phyloP scores from a whole-genome alignment of 1,140 invertebrate genomes.

The Heliconius melpomene region DNA sequence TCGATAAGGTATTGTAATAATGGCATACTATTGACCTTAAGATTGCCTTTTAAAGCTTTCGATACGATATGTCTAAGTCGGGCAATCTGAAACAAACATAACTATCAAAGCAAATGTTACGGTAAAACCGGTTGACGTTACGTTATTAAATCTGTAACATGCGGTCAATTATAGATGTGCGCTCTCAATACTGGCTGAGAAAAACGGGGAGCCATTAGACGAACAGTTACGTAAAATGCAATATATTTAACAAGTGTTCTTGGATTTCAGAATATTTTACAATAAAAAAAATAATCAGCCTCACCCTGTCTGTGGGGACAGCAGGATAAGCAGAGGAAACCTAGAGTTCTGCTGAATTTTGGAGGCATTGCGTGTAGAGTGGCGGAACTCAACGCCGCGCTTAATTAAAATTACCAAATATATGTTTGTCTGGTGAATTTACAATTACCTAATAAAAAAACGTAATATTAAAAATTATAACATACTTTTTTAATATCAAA shows the following conservation, averaged over 20 bases:
- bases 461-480: neutral
- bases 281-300: too few relatives aligned
- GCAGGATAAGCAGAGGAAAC: too few relatives aligned
- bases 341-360: too few relatives aligned
- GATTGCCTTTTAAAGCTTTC: constrained; percentile 24
- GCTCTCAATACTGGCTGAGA: constrained; percentile 53
- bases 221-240: constrained; percentile 71
- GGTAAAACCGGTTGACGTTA: constrained; percentile 52
- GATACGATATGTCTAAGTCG: constrained; percentile 38
- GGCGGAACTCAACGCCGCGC: too few relatives aligned
- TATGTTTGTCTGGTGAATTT: too few relatives aligned
- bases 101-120: constrained; percentile 47
- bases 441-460: neutral
- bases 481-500: neutral
- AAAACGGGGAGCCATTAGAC: constrained; percentile 71
- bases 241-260: constrained; percentile 49
- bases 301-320: too few relatives aligned
- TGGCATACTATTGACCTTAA: constrained; percentile 5
- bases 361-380: too few relatives aligned
- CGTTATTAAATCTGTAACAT: constrained; percentile 55
- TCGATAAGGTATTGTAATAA: constrained; percentile 15
- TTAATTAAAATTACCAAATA: too few relatives aligned
- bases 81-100: constrained; percentile 46
- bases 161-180: constrained; percentile 67
- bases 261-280: constrained; percentile 12